These are phyloP conservation scores for Machaerirhynchus nigripectus DNA, from an alignment of 2,113 vertebrate genomes.

Conservation along the genomic window DNA sequence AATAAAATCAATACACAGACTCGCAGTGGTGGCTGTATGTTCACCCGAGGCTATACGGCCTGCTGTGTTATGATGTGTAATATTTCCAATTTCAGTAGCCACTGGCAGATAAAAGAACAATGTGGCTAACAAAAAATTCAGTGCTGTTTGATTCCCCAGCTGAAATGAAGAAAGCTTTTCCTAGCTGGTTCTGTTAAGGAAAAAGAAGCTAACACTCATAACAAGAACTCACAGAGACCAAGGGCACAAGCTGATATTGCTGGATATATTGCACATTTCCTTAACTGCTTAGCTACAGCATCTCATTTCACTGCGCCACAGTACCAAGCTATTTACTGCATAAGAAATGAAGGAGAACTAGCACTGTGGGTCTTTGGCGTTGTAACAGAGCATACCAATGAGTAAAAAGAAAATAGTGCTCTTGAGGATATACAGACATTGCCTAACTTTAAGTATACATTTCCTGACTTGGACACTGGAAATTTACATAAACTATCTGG, in stretches of 20 bases:
- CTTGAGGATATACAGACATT: neutral
- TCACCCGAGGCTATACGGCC: neutral
- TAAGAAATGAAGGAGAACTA: neutral
- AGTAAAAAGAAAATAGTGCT: neutral
- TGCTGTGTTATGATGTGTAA: neutral
- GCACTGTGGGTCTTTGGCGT: neutral
- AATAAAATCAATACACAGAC: slow-evolving; percentile 15
- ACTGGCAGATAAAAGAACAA: neutral
- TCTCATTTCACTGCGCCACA: neutral
- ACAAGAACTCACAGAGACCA: neutral
- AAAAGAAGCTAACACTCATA: neutral
- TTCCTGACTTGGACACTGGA: neutral
- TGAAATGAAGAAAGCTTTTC: neutral
- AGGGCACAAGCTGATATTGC: neutral
- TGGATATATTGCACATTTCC: neutral
- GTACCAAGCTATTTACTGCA: neutral
- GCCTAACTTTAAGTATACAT: neutral
- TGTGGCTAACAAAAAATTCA: neutral
- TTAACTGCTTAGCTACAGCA: neutral
- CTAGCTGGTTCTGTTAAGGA: neutral
- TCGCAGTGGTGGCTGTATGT: neutral
- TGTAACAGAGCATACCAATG: neutral
- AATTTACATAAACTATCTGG: neutral
- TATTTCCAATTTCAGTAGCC: neutral
- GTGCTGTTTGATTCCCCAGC: neutral